Evolutionary conservation across 2,113 vertebrate genomes (phyloP).

Genomic region (Chaenogobius annularis): DNA sequence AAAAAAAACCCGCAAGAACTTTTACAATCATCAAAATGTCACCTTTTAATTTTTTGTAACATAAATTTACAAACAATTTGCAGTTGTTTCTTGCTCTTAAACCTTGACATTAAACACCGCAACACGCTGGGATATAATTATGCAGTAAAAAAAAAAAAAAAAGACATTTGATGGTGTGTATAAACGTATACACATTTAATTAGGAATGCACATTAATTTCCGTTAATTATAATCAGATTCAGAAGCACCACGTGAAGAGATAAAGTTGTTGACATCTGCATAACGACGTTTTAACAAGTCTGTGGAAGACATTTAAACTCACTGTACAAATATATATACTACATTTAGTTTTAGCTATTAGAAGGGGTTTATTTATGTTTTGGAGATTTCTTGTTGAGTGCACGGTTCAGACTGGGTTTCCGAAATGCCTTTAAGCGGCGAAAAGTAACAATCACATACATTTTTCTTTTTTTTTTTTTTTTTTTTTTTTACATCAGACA

Average conservation of each 20-base stretch:
- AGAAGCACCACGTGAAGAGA: background rate
- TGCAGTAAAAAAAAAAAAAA: constrained; percentile 1
- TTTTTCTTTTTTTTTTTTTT: background rate
- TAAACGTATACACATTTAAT: constrained; percentile 8
- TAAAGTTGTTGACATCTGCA: constrained; percentile 1
- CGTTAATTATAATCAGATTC: background rate
- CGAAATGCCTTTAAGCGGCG: background rate
- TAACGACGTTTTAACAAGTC: background rate
- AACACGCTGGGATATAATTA: background rate
- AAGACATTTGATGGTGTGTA: background rate
- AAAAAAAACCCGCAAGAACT: background rate
- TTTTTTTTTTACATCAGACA: background rate
- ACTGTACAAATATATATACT: background rate
- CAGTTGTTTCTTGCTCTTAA: background rate
- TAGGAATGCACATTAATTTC: constrained; percentile 5
- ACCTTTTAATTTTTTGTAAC: too few relatives aligned
- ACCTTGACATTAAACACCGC: background rate
- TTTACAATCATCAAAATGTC: background rate
- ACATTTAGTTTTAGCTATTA: background rate
- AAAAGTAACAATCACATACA: background rate
- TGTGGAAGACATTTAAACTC: background rate
- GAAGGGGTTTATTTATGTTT: too few relatives aligned
- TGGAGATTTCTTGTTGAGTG: background rate
- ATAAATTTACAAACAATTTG: background rate
- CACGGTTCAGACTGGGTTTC: background rate